These are phyloP conservation scores for Crambe crambe DNA, from an alignment of 37 sponge, comb jelly and placozoan genomes.

Conservation along the genomic window DNA sequence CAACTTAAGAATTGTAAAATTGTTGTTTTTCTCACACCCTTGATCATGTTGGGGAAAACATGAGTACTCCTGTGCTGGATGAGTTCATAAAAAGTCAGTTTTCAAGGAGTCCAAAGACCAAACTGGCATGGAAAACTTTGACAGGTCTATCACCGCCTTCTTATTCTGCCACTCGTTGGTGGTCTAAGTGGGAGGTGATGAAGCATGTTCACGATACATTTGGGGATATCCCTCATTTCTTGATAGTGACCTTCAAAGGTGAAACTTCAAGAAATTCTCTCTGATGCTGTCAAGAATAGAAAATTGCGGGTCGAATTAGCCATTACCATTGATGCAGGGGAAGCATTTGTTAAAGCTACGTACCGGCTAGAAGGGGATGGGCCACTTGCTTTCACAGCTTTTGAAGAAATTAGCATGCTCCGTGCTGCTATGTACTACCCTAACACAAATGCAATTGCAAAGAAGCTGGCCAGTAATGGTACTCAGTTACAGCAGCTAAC, in stretches of 20 bases:
- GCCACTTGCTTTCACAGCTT: constrained; percentile 1
- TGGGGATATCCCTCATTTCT: constrained; percentile 5
- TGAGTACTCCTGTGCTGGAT: constrained; percentile 19
- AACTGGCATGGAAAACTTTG: not conserved
- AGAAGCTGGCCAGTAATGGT: not conserved
- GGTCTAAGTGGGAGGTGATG: constrained; percentile 14
- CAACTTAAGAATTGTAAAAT: not conserved
- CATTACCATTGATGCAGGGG: constrained; percentile 25
- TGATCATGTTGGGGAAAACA: constrained; percentile 15
- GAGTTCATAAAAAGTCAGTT: constrained; percentile 14
- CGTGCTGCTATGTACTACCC: constrained; percentile 6
- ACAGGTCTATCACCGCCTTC: constrained; percentile 14
- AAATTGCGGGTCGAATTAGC: constrained; percentile 16
- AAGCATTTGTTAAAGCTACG: constrained; percentile 32
- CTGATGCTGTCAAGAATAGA: constrained; percentile 2
- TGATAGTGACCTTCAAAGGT: too few species aligned
- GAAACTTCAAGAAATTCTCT: too few species aligned
- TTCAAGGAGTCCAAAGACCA: constrained; percentile 2
- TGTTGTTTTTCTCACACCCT: not conserved
- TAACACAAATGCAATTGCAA: not conserved
- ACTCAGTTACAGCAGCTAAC: not conserved
- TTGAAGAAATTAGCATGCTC: constrained; percentile 10
- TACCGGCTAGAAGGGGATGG: constrained; percentile 52
- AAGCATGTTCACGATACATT: constrained; percentile 17
- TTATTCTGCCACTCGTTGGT: constrained; percentile 10